phyloP scores from a whole-genome alignment of 2,888 invertebrate species.

The Sarcophaga carnaria region DNA sequence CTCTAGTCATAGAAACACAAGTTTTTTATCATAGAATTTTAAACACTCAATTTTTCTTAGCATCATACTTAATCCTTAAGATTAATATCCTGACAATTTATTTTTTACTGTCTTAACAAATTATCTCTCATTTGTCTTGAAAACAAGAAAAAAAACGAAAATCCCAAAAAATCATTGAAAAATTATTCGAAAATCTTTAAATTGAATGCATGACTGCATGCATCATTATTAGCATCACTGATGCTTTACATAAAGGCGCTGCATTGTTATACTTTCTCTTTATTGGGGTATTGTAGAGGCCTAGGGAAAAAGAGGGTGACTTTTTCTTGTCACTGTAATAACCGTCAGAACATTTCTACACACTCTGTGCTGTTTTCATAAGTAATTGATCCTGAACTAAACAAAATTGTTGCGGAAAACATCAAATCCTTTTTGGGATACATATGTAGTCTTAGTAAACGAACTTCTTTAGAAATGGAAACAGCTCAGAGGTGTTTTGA shows the following conservation, averaged over 20 bases:
- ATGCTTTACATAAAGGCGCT: too few relatives aligned
- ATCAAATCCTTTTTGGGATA: neutral
- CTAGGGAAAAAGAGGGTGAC: constrained; percentile 9
- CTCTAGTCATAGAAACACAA: neutral
- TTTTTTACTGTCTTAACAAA: constrained; percentile 25
- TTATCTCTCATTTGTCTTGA: neutral
- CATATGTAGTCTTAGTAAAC: neutral
- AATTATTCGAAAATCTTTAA: neutral
- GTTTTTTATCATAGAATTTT: neutral
- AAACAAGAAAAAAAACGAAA: too few relatives aligned
- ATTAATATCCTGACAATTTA: constrained; percentile 48
- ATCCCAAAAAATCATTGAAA: constrained; percentile 6
- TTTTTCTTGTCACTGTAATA: neutral
- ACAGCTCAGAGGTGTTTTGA: too few relatives aligned
- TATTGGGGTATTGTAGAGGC: too few relatives aligned
- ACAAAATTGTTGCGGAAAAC: constrained; percentile 3
- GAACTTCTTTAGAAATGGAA: too few relatives aligned
- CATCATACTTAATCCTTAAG: constrained; percentile 8
- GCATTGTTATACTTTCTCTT: too few relatives aligned
- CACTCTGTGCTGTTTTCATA: too few relatives aligned
- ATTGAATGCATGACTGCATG: constrained; percentile 6
- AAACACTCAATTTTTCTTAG: constrained; percentile 8
- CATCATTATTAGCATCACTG: too few relatives aligned
- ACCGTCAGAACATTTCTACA: too few relatives aligned
- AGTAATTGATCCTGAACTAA: constrained; percentile 32